Base-by-base conservation (phyloP, 2,113 vertebrate genomes). In the Oreochromis spilurus region DNA sequence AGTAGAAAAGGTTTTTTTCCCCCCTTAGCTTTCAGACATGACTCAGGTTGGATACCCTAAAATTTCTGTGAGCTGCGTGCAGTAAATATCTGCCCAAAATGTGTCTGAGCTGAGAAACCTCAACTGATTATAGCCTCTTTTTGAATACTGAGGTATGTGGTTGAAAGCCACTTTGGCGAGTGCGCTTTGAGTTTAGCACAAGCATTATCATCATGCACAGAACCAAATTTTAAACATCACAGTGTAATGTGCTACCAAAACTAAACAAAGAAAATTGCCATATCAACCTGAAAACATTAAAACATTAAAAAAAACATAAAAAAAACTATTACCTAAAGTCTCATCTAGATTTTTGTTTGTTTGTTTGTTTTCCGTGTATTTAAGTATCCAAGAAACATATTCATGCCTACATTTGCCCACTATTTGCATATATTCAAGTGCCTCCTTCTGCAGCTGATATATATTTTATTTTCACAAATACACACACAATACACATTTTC, bases 31-130 rank as follows among this genome's bases (percentile, higher is more conserved):
- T 93, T 94, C 94, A 91, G 91, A 86, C 89, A 82, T 52, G 91
- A 86, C 93, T 94, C 92, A 34, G 82, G 92, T 45, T 50, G 93
- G 94, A 95, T 92, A 96, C 95, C 86, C 93, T 90, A 86, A 93
- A 93, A 92, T 88, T 90, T 82, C 79, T 90, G 88, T 91, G 90
- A 93, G 95, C 50, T 67, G 79, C 85, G 91, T 67, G 80, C 84
- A 91, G 93, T 92, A 95, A 92, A 94, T 89, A 62, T 72, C 40
- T 17, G 70, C 43, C 43, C 70, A 75, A 29, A 48, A 50, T 50
- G 16, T 77, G 43, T 31, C 45, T 50, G 70, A 77, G 24, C 26
- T 31, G 43, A 77, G 26, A 77, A 48, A 77, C 24, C 5, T 77
- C 45, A 7, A 50, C 24, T 31, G 70, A 31, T 31, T 77, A 77